phyloP scores from a whole-genome alignment of 2,113 vertebrate species.

The Catharus bicknelli region DNA sequence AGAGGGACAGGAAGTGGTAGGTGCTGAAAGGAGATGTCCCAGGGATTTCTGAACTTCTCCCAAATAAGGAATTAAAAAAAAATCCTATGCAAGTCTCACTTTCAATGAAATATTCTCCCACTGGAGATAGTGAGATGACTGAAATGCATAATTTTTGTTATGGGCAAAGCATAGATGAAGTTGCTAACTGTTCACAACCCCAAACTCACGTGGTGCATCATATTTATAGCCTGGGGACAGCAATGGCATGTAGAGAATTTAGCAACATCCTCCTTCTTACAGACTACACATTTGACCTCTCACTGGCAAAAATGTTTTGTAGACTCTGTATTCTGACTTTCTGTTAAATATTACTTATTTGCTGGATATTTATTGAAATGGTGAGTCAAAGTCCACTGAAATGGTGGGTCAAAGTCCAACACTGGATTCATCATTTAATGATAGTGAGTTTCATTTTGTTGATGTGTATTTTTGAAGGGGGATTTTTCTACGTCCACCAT shows the following conservation, averaged over 20 bases:
- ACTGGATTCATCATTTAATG: accelerated
- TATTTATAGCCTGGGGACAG: constrained; percentile 46
- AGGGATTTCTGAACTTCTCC: background rate
- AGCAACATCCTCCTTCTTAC: constrained; percentile 39
- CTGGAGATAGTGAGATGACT: background rate
- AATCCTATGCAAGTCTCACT: background rate
- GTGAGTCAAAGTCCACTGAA: background rate
- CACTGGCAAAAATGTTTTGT: background rate
- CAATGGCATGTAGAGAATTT: constrained; percentile 57
- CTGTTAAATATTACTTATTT: background rate
- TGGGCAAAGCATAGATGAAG: background rate
- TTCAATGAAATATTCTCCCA: background rate
- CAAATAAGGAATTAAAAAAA: background rate
- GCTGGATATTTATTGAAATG: background rate
- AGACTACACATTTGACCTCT: background rate
- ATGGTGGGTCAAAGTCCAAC: background rate
- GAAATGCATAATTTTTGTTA: background rate
- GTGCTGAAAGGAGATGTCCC: background rate
- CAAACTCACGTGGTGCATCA: background rate
- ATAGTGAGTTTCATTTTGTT: background rate
- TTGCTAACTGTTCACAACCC: background rate
- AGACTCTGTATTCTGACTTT: background rate
- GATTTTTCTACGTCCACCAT: accelerated
- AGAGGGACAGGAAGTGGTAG: background rate
- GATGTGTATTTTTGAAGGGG: background rate